A percentile compares a stretch with the other conserved stretches of the same genome.
Conservation (phyloP, 2,888 invertebrate genomes). For the Tetragnatha montana region DNA sequence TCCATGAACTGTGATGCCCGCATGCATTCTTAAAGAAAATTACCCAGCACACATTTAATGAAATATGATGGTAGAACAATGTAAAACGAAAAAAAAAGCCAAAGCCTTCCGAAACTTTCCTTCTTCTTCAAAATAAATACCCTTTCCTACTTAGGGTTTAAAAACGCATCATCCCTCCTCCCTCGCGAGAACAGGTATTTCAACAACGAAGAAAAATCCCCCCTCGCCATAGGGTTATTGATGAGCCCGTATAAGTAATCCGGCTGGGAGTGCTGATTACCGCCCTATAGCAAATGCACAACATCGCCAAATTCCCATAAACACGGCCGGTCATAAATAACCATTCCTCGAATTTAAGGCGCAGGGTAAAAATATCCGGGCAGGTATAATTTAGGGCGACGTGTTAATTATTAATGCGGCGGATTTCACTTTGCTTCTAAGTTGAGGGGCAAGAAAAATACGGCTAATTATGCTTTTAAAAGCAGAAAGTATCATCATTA, state of each 20-base stretch:
- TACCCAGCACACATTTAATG: background rate
- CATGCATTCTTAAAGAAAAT: background rate
- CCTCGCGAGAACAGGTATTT: background rate
- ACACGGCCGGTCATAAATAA: background rate
- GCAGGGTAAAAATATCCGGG: background rate
- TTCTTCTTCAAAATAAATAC: background rate
- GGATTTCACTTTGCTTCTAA: constrained; percentile 18
- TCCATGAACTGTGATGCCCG: background rate
- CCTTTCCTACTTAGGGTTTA: background rate
- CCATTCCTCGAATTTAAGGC: background rate
- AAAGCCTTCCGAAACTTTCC: background rate
- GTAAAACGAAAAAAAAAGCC: background rate
- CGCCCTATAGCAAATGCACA: background rate
- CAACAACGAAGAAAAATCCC: background rate
- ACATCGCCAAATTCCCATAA: background rate
- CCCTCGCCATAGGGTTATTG: background rate
- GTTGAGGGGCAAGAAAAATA: constrained; percentile 36
- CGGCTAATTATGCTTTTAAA: constrained; percentile 61
- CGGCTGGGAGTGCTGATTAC: background rate
- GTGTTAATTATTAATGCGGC: constrained; percentile 19
- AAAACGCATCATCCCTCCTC: background rate
- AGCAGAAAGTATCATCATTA: constrained; percentile 62
- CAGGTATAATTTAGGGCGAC: background rate
- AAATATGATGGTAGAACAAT: background rate
- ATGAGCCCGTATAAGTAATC: background rate